phyloP scores from a whole-genome alignment of 2,113 vertebrate genomes.

The Crypturellus undulatus region DNA sequence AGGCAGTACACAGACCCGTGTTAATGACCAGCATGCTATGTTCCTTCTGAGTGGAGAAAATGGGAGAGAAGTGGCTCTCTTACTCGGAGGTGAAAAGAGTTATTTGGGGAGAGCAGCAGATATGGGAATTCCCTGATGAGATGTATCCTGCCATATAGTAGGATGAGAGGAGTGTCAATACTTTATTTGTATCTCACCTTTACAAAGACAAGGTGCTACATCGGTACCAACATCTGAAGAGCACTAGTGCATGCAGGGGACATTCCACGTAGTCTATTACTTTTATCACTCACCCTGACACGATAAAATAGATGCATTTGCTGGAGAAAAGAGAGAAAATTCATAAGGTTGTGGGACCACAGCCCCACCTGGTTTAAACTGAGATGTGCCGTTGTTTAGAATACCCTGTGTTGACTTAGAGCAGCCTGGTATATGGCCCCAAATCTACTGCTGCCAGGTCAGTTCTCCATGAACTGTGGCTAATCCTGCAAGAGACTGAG shows the following conservation, averaged over 20 bases:
- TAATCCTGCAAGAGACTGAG: neutral
- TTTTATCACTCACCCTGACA: neutral
- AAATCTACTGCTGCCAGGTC: neutral
- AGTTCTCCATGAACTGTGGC: neutral
- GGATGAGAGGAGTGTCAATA: neutral
- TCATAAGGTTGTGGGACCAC: neutral
- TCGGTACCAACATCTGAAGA: neutral
- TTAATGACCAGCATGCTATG: neutral
- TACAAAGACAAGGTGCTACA: neutral
- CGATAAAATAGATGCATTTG: neutral
- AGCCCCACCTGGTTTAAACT: neutral
- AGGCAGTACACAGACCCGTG: neutral
- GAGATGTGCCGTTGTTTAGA: neutral
- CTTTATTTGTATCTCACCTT: neutral
- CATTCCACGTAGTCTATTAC: neutral
- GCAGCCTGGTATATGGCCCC: neutral
- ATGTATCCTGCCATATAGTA: neutral
- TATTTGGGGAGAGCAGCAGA: neutral
- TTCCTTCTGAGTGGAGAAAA: neutral
- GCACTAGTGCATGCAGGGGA: accelerated
- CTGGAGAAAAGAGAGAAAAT: neutral
- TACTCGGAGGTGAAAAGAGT: neutral
- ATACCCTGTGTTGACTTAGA: neutral
- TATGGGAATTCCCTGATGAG: neutral
- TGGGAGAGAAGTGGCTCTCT: neutral